Conservation (phyloP, 2,113 vertebrate species). For the cattle (Bos taurus) region ARS-UCD2.0 NC_037329.1:18884501-18885000, state of each 20-base stretch:
- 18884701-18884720: slow-evolving; percentile 30
- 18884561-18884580: slow-evolving; percentile 25
- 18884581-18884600: background rate
- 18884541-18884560: background rate
- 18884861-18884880: background rate
- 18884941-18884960: slow-evolving; percentile 41
- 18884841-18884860: background rate
- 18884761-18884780: background rate
- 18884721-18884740: slow-evolving; percentile 42
- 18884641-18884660: slow-evolving; percentile 34
- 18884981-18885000: slow-evolving; percentile 43
- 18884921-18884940: slow-evolving; percentile 36
- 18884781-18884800: slow-evolving; percentile 40
- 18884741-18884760: slow-evolving; percentile 25
- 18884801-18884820: slow-evolving; percentile 30
- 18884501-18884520: slow-evolving; percentile 95
- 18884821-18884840: background rate
- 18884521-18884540: slow-evolving; percentile 89
- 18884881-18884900: background rate
- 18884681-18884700: background rate
- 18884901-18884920: slow-evolving; percentile 31
- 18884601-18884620: slow-evolving; percentile 36
- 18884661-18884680: background rate
- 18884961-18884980: slow-evolving; percentile 26
- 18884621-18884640: slow-evolving; percentile 43